Base-by-base conservation (phyloP, 2,797 vertebrate species). In the Prunella strophiata region DNA sequence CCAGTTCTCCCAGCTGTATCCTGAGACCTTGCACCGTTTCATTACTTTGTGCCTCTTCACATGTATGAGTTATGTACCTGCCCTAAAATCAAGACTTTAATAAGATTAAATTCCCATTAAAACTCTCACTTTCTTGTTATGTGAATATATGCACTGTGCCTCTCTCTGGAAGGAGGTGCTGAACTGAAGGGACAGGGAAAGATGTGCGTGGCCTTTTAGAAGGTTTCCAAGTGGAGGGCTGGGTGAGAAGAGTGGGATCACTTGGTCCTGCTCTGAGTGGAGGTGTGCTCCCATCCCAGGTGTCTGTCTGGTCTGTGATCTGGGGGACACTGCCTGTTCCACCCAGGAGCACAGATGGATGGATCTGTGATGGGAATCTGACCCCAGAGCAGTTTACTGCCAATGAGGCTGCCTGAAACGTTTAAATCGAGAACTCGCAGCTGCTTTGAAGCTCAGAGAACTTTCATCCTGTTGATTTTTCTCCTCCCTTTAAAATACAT, bases 371-470 rank as follows among this genome's bases (percentile, higher is more conserved):
- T 67, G 54, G 70, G 15, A 55, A 78, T 70, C 65, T 57, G 50
- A 79, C 32, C 48, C n/a, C 8, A 7, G 47, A 75, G 68, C 17
- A 89, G 21, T 67, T 85, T 13, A 12, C 82, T 94, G 84, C 78
- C 90, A 9, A 0, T 15, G 43, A 67, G 75, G 78, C 88, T 95
- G 89, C 92, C 74, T 12, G 38, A 86, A 82, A 76, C 16, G 5
- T 92, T 95, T 96, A 82, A 89, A 92, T 70, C 2, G 10, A 86
- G 95, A 96, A 96, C 94, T 94, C 71, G 23, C 91, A 91, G 68
- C 45, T 8, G 48, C 96, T 97, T 97, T 96, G 96, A 97, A 96
- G 96, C 94, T 94, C 50, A 5, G 66, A 92, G 80, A 94, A 95
- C 94, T 96, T 97, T 94, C 58, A 85, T 88, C 81, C 84, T 62